Percentiles rank a stretch among this genome's conserved stretches.
phyloP scores from a whole-genome alignment of 2,888 invertebrate genomes.

The Yponomeuta plumbellus region DNA sequence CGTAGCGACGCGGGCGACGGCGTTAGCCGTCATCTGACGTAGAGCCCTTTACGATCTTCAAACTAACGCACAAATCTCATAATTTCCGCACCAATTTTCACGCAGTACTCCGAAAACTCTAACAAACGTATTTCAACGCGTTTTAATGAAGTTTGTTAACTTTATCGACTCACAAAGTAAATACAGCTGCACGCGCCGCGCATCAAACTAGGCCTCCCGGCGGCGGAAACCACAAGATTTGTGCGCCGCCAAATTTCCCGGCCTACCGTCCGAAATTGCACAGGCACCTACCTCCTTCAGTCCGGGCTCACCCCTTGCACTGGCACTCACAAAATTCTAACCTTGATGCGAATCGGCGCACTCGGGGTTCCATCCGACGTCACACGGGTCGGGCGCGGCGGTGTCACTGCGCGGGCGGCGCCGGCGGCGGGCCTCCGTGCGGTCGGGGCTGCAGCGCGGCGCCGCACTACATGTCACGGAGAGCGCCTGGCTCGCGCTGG shows the following conservation, averaged over 20 bases:
- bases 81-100: neutral
- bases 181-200: neutral
- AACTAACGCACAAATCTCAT: neutral
- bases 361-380: conserved; percentile 75
- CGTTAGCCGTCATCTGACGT: neutral
- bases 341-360: conserved; percentile 76
- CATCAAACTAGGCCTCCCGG: neutral
- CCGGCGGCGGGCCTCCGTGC: conserved; percentile 71
- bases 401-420: conserved; percentile 50
- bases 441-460: conserved; percentile 59
- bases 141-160: neutral
- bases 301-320: conserved; percentile 38
- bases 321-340: conserved; percentile 74
- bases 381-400: conserved; percentile 68
- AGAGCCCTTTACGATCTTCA: neutral
- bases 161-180: neutral
- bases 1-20: neutral
- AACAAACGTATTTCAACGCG: neutral
- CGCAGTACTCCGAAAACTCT: neutral
- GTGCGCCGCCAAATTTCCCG: neutral
- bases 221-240: neutral
- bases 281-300: conserved; percentile 1
- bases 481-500: conserved; percentile 73
- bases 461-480: conserved; percentile 71
- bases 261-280: neutral